A percentile compares a stretch with the other conserved stretches of the same genome.
Conservation (phyloP, 2,113 vertebrate genomes). For the Callaeas wilsoni region DNA sequence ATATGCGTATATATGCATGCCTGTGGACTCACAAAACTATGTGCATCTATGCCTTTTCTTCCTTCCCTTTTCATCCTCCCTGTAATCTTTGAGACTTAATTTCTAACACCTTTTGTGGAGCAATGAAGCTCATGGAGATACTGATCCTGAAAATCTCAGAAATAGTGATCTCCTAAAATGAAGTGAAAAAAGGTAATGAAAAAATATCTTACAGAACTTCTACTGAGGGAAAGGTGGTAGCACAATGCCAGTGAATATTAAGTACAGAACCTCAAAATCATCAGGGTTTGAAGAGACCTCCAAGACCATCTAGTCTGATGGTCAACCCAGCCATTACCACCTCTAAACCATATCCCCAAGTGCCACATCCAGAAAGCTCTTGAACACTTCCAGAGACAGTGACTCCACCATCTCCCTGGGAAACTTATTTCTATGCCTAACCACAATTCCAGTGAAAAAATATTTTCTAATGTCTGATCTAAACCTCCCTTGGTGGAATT, state of each 20-base stretch:
- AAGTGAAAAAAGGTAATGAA: background rate
- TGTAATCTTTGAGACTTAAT: background rate
- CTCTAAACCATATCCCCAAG: background rate
- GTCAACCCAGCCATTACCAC: background rate
- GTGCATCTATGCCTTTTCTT: background rate
- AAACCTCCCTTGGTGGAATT: background rate
- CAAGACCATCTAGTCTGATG: background rate
- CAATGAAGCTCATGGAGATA: background rate
- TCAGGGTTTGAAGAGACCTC: background rate
- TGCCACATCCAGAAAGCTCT: background rate
- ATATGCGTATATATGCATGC: background rate
- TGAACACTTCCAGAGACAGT: background rate
- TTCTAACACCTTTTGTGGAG: background rate
- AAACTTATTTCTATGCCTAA: background rate
- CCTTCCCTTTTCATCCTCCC: background rate
- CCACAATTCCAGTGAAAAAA: background rate
- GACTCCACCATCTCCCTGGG: too few relatives aligned
- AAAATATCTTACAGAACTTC: background rate
- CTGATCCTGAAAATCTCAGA: background rate
- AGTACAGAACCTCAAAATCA: background rate
- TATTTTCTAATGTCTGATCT: background rate
- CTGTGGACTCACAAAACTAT: background rate
- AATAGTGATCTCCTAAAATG: background rate
- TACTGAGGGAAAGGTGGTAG: background rate
- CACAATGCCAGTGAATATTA: background rate